Base-by-base conservation (phyloP, 2,797 vertebrate genomes). In the Meriones psammophilus region DNA sequence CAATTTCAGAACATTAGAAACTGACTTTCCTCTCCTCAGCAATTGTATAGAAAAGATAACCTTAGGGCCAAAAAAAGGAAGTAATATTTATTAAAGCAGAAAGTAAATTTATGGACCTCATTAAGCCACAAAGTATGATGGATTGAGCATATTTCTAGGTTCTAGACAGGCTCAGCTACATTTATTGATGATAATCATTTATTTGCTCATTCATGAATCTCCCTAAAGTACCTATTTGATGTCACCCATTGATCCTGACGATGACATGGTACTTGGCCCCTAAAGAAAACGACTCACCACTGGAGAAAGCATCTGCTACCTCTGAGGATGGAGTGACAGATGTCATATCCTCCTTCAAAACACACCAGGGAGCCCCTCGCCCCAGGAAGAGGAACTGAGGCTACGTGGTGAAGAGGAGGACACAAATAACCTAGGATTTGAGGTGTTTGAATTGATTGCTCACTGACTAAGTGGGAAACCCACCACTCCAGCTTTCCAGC, bases 201-300 rank as follows among this genome's bases (percentile, higher is more conserved):
- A 84, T 90, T 96, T 64, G 81, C 89, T 95, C 74, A 95, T 95
- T 94, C 80, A 77, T 60, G 64, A 96, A 94, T 94, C 94, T 91
- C 58, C 76, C 87, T 71, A 88, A 85, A 80, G n/a, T 58, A 60
- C 69, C 60, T 94, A 56, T 89, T 94, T 28, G 17, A 17, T 89
- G 86, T 96, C 89, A 96, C 22, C 88, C 93, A 87, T 62, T 80
- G 28, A 84, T 39, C 60, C 85, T 22, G 15, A 77, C 39, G 69
- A 79, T 46, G 46, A 5, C 50, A 81, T 46, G 28, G 12, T 88
- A 73, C 71, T 50, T 64, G 89, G n/a, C 78, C 46, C 89, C 80
- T 89, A 91, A 96, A 62, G 85, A 94, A 96, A 88, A 84, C 62
- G 74, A 66, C 28, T 76, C 58, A 42, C 39, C 22, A 20, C 78